Base-by-base conservation (phyloP, 1,140 invertebrate genomes). In the Spodoptera frugiperda region DNA sequence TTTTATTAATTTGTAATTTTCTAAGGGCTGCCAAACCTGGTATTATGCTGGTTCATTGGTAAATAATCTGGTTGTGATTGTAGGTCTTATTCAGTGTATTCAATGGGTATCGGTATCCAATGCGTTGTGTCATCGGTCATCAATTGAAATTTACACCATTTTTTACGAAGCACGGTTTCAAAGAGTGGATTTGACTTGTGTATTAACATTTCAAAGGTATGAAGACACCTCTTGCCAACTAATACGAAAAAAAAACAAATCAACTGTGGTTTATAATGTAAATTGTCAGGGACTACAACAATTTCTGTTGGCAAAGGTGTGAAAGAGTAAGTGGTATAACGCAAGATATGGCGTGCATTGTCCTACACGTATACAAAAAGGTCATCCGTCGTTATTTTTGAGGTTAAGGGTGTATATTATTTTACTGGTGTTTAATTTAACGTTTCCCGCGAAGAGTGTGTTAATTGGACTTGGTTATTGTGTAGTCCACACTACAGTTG, bases 1-100 rank as follows among this genome's bases (percentile, higher is more conserved):
- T 96, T 95, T 95, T 95, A 95, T 95, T 95, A 95, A 94, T 95
- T 92, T 95, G 94, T 95, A 95, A 87, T 86, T 88, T 83, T 84
- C 82, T 81, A 91, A 89, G 91, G 92, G 91, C 91, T 94, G 91
- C 91, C 91, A 92, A 94, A 92, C 83, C 65, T 85, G 81, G 75
- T 79, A 79, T 83, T 84, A 59, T 71, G 77, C 53, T 67, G 21
- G 61, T 81, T 78, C 81, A 80, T 74, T 74, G 71, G 59, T 81
- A 80, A 61, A 55, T 39, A 65, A 65, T 21, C 53, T 61, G 57
- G 59, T 63, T 63, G 17, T 2, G 57, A 61, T 39, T 17, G 21
- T 51, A 12, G 19, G 17, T 14, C 10, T 19, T 19, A 48, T 11
- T 17, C 61, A 8, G 61, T 6, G 59, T 39, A 21, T 67, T 67